These are phyloP conservation scores for Phaonia tiefii DNA, from an alignment of 2,888 invertebrate species.

Conservation along the genomic window DNA sequence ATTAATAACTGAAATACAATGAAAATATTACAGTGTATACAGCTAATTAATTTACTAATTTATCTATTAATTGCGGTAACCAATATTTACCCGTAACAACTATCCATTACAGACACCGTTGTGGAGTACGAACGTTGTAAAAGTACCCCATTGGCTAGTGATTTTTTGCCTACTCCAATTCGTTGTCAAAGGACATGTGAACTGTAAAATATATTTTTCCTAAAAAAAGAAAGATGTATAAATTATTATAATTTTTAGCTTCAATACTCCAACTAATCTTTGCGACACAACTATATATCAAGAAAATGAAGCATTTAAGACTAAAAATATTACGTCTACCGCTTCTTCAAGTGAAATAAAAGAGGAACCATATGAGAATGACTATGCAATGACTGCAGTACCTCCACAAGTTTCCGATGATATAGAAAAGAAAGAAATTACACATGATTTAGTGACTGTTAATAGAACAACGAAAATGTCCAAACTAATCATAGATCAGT, in stretches of 20 bases:
- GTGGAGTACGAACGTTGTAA: neutral
- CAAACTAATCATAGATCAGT: conserved; percentile 60
- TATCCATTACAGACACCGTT: conserved; percentile 35
- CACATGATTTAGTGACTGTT: too few species aligned
- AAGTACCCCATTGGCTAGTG: neutral
- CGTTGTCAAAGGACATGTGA: neutral
- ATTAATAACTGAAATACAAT: too few species aligned
- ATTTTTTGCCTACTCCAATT: conserved; percentile 1
- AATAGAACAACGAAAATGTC: conserved; percentile 20
- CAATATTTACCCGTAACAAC: too few species aligned
- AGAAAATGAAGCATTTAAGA: too few species aligned
- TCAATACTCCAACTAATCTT: neutral
- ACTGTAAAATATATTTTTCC: too few species aligned
- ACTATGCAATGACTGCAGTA: neutral
- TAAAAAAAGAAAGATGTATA: neutral
- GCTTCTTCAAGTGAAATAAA: neutral
- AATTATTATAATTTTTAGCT: neutral
- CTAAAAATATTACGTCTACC: too few species aligned
- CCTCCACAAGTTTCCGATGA: neutral
- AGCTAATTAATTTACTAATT: too few species aligned
- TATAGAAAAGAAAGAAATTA: too few species aligned
- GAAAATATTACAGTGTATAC: too few species aligned
- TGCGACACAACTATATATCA: too few species aligned
- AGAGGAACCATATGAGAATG: neutral
- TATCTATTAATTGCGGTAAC: too few species aligned